phyloP scores from a whole-genome alignment of 2,888 invertebrate genomes.

The Cetonia aurata region DNA sequence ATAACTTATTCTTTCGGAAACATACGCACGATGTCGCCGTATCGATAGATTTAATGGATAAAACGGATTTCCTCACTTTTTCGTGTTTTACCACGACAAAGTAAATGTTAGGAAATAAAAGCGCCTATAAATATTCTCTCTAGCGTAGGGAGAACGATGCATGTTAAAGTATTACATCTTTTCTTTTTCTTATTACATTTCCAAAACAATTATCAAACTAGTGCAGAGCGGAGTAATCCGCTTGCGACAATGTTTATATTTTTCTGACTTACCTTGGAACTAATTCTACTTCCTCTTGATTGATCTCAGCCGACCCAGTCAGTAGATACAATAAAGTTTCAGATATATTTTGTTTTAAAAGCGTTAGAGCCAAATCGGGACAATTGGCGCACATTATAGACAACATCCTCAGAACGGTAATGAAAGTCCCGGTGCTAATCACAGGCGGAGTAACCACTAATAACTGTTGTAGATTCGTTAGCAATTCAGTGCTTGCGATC shows the following conservation, averaged over 20 bases:
- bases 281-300: slow-evolving; percentile 81
- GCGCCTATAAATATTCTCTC: too few species aligned
- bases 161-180: too few species aligned
- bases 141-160: too few species aligned
- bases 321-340: slow-evolving; percentile 94
- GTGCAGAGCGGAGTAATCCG: too few species aligned
- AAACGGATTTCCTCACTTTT: too few species aligned
- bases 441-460: slow-evolving; percentile 95
- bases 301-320: slow-evolving; percentile 81
- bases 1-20: too few species aligned
- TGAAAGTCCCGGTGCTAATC: slow-evolving; percentile 94
- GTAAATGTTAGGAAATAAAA: too few species aligned
- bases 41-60: too few species aligned
- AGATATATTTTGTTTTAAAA: slow-evolving; percentile 95
- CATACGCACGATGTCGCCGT: too few species aligned
- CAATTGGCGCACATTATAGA: slow-evolving; percentile 97
- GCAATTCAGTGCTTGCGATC: slow-evolving; percentile 91
- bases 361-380: slow-evolving; percentile 91
- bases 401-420: slow-evolving; percentile 95
- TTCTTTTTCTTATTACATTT: too few species aligned
- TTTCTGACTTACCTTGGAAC: slow-evolving; percentile 74
- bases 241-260: not conserved
- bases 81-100: too few species aligned
- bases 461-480: slow-evolving; percentile 94
- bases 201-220: too few species aligned